These are phyloP conservation scores for Drosophila sulfurigaster DNA, from an alignment of 1,140 invertebrate genomes.

Conservation along the genomic window DNA sequence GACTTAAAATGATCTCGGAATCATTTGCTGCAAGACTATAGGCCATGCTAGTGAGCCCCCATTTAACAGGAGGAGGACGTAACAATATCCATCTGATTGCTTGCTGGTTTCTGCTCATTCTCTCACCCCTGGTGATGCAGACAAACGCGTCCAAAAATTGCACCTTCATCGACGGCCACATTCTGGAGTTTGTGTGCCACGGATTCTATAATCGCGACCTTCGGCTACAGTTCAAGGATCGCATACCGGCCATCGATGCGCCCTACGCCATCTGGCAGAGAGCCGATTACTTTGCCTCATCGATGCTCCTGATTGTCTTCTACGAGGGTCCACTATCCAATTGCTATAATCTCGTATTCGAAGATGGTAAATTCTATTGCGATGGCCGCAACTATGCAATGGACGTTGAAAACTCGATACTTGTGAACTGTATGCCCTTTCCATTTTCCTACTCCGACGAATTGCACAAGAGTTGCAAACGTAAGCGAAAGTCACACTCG, in stretches of 20 bases:
- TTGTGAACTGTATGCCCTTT: constrained; percentile 58
- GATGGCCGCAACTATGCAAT: constrained; percentile 51
- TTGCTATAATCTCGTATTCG: constrained; percentile 53
- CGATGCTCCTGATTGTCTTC: constrained; percentile 57
- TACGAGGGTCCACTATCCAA: constrained; percentile 60
- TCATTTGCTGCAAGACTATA: constrained; percentile 62
- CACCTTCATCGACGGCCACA: constrained; percentile 59
- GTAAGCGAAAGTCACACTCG: background rate
- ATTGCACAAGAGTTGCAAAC: constrained; percentile 46
- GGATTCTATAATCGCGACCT: constrained; percentile 42
- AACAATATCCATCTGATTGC: constrained; percentile 60
- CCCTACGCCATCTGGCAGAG: constrained; percentile 67
- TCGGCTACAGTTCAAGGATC: constrained; percentile 59
- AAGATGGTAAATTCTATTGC: constrained; percentile 54
- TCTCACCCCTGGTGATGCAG: constrained; percentile 14
- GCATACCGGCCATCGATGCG: constrained; percentile 44
- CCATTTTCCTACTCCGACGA: constrained; percentile 51
- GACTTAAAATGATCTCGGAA: constrained; percentile 68
- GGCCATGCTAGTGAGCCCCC: constrained; percentile 73
- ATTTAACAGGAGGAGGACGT: constrained; percentile 52
- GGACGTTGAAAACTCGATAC: background rate
- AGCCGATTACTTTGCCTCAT: constrained; percentile 38
- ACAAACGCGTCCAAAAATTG: constrained; percentile 35
- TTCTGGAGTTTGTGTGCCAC: constrained; percentile 61
- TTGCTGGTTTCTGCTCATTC: constrained; percentile 42